These are phyloP conservation scores for Distichodus sexfasciatus DNA, from an alignment of 2,797 vertebrate species.

Conservation along the genomic window DNA sequence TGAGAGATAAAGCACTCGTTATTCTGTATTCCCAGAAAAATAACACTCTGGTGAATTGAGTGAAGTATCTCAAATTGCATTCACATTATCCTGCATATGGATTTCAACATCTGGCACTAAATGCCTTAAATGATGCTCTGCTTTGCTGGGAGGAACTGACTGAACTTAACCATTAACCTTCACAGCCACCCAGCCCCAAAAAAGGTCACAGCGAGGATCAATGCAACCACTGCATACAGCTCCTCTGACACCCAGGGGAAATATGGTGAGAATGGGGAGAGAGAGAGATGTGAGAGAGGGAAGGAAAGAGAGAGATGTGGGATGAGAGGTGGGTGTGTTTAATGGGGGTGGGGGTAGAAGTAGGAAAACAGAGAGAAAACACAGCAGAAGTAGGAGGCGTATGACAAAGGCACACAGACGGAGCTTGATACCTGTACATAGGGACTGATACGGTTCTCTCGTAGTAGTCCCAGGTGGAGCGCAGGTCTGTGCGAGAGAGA, in stretches of 20 bases:
- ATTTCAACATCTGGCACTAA: background rate
- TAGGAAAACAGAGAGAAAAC: background rate
- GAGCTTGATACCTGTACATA: slow-evolving; percentile 85
- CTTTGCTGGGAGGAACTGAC: background rate
- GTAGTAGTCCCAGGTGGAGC: slow-evolving; percentile 95
- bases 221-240: slow-evolving; percentile 15
- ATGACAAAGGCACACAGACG: background rate
- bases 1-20: no score
- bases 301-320: background rate
- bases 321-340: background rate
- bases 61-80: no score
- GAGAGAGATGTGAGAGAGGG: background rate
- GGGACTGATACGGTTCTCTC: slow-evolving; percentile 90
- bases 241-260: slow-evolving; percentile 31
- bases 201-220: slow-evolving; percentile 37
- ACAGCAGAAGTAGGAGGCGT: background rate
- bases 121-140: background rate
- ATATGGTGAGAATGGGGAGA: background rate
- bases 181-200: background rate
- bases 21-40: no score
- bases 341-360: background rate
- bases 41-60: no score
- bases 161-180: slow-evolving; percentile 3
- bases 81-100: no score
- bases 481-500: slow-evolving; percentile 86